Evolutionary conservation across 2,113 vertebrate species (phyloP), one percentile per base, ranked within the genome.

Genomic region (Heterocephalus glaber): DNA sequence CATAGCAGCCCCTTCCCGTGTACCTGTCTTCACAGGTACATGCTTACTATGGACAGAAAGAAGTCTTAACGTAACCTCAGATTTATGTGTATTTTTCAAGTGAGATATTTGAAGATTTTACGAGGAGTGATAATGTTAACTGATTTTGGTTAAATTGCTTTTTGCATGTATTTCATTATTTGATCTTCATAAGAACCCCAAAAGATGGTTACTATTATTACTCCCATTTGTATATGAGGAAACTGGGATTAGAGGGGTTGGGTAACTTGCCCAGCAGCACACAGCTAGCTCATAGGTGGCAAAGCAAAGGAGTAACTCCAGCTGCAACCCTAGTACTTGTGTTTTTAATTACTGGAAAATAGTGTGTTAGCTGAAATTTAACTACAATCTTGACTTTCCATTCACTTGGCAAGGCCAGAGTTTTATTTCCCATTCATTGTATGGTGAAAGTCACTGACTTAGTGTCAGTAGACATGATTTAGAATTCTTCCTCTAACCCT

Each of bases 331-430:
- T 44, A 70, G 49, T 77, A 17, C 24, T 63, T 65, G 17, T 66
- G 28, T 79, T 91, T 80, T 89, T 84, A 94, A 60, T 92, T 47
- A 22, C 38, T 63, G 86, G 26, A 81, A 56, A 81, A 44, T 41
- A 58, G 24, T 54, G 11, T 30, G 4, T 77, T 85, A 28, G 14
- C 87, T 63, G 89, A 47, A 84, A 60, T 80, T 79, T 74, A 80
- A 61, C 65, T 89, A 22, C 17, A 81, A 7, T 66, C 12, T 49
- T 63, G 61, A 85, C 44, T 97, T 81, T 74, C 84, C 19, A 72
- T 87, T 70, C 58, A 61, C 54, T 86, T 81, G 41, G 12, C 33
- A 63, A 88, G 84, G 61, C 20, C 58, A 24, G 38, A 81, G 44
- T 76, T 74, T 41, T 61, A 56, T 86, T 94, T 93, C 14, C 54